Evolutionary conservation across 1,140 invertebrate genomes (phyloP).

Genomic region (Ruditapes philippinarum): DNA sequence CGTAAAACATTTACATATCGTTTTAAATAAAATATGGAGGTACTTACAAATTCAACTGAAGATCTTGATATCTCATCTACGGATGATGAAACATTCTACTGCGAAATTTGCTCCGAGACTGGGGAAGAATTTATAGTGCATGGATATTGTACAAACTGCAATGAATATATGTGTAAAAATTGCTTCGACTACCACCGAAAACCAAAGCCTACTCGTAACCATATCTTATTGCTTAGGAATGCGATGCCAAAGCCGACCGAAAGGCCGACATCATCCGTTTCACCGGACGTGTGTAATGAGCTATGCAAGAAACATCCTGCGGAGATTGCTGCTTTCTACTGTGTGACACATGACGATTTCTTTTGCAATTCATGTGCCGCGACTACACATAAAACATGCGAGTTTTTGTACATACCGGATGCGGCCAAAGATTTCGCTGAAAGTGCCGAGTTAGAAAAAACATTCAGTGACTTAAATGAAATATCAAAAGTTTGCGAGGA

Average conservation of each 20-base stretch:
- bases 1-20: too few relatives aligned
- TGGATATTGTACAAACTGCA: conserved; percentile 30
- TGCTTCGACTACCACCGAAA: conserved; percentile 27
- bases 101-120: neutral
- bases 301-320: neutral
- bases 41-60: neutral
- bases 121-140: neutral
- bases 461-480: neutral
- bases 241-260: conserved; percentile 7
- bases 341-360: conserved; percentile 5
- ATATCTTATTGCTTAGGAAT: neutral
- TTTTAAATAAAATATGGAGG: too few relatives aligned
- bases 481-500: neutral
- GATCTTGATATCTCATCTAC: neutral
- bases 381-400: conserved; percentile 14
- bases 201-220: neutral
- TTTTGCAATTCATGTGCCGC: conserved; percentile 27
- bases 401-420: conserved; percentile 13
- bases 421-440: neutral
- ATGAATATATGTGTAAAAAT: conserved; percentile 24
- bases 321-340: conserved; percentile 23
- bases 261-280: neutral
- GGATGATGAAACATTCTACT: neutral
- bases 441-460: neutral
- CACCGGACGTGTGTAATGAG: neutral